Evolutionary conservation across 2,113 vertebrate species (phyloP), one percentile per base, ranked within the genome.

Genomic region (Pelusios castaneus): DNA sequence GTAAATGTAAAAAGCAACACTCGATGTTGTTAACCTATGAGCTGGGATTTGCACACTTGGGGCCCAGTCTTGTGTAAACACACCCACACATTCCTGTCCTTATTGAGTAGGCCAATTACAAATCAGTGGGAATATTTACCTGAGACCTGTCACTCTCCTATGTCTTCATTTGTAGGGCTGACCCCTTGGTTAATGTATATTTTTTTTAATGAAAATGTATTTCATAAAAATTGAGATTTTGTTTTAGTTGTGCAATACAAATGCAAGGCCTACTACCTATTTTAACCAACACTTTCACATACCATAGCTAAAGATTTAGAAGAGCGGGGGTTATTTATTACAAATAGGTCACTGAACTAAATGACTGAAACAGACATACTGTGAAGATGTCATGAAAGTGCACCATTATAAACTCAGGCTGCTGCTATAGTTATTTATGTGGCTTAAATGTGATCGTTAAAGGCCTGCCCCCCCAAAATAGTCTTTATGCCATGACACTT

Each of bases 351-450:
- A 95, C 76, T 86, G 88, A 97, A 97, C 90, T 94, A 94, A 90
- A 91, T 97, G 96, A 95, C 89, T 93, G 84, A 94, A 92, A 91
- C 89, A 95, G 96, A 79, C 92, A 95, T 90, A 96, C 96, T 96
- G 97, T 98, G 97, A 98, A 97, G 95, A 97, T 97, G 93, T 97
- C 96, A 95, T 90, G 96, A 89, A 97, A 97, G 96, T 96, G 96
- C 91, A 96, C 96, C 94, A 91, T 97, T 95, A 93, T 85, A 95
- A 80, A 41, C 89, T 94, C 93, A 95, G 82, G 92, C 88, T 97
- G 96, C 96, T 97, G 96, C 96, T 97, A 96, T 92, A 87, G 78
- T 93, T 97, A 96, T 94, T 97, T 97, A 90, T 94, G 88, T 93
- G 93, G 93, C 90, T 92, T 93, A 92, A 88, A 90, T 47, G 3